Base-by-base conservation (phyloP, 1,140 invertebrate genomes). In the Penaeus vannamei region DNA sequence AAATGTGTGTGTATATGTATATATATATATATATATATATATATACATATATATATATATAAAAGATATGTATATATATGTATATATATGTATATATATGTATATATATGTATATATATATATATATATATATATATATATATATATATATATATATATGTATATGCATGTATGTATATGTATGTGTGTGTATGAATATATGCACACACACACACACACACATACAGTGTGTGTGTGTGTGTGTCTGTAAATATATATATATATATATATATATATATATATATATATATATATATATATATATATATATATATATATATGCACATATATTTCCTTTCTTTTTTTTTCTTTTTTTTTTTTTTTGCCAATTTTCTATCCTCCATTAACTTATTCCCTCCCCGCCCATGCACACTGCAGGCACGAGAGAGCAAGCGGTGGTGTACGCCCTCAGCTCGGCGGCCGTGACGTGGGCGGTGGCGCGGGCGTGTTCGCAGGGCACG, bases 361-460 rank as follows among this genome's bases (percentile, higher is more conserved):
- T 42, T 79, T 32, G 29, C 7, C 46, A 14, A 22, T 53, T 17
- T 80, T 46, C 14, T 23, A 14, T 29, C 77, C 10, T 36, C 7
- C 32, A 23, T 20, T 12, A 1, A 17, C 20, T 80, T 80, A 23
- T 80, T 77, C 76, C 76, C 36, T 36, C 76, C 22, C 79, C n/a
- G 2, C 20, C 14, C 77, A 20, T 29, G n/a, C 42, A 23, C 85
- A 81, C 14, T 92, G 46, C 92, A 96, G 96, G 96, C 72, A 97
- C 96, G 64, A 94, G 96, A 92, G 97, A 98, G 93, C 96, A 97
- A 79, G 96, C 96, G 0, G 96, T 96, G 87, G 94, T 97, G 61
- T 95, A 97, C 91, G 96, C 96, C 0, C 93, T 97, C 17, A 94
- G 95, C 0, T 95, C 96, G 0, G 96, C 96, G 0, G 95, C 96